phyloP scores from a whole-genome alignment of 2,888 invertebrate species.

The Actias luna region DNA sequence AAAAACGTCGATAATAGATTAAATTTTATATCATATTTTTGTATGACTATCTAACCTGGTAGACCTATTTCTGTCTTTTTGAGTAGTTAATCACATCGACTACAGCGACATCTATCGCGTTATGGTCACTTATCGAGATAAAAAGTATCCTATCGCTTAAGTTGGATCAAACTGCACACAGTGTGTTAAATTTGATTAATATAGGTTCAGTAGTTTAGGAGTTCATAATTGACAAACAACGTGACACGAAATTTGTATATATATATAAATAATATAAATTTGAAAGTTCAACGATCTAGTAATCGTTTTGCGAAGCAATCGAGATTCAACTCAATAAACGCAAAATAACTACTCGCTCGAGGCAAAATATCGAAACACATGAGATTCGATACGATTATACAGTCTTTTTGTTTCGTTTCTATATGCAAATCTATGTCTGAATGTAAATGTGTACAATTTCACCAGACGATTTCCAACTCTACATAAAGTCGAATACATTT shows the following conservation, averaged over 20 bases:
- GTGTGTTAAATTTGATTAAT: no score
- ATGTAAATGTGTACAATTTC: conserved; percentile 42
- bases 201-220: no score
- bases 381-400: conserved; percentile 40
- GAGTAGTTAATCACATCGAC: no score
- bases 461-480: conserved; percentile 54
- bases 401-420: conserved; percentile 58
- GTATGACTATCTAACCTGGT: no score
- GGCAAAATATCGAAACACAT: conserved; percentile 71
- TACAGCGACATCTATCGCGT: no score
- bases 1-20: no score
- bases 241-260: neutral
- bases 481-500: conserved; percentile 42
- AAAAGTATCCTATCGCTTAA: no score
- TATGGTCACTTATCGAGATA: no score
- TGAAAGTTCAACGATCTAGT: conserved; percentile 68
- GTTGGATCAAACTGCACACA: no score
- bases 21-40: no score
- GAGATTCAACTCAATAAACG: conserved; percentile 64
- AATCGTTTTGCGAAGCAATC: conserved; percentile 60
- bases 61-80: no score
- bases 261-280: conserved; percentile 27
- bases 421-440: conserved; percentile 43
- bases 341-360: conserved; percentile 63
- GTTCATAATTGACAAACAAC: no score